A percentile compares a stretch with the other conserved stretches of the same genome.
phyloP scores from a whole-genome alignment of 2,797 vertebrate genomes.

The Clarias fuscus region DNA sequence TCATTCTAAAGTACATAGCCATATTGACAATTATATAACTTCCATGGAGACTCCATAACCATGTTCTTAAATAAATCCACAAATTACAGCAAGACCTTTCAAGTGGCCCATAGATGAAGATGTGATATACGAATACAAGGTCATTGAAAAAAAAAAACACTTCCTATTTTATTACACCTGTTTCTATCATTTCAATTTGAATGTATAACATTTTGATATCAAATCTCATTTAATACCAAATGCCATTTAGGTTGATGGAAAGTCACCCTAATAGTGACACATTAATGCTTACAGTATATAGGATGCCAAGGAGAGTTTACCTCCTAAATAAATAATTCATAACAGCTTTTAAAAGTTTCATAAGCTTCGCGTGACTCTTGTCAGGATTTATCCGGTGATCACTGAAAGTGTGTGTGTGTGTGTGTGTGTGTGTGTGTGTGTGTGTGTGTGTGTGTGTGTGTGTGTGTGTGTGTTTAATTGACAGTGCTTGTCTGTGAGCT shows the following conservation, averaged over 20 bases:
- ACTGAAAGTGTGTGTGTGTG: slow-evolving; percentile 24
- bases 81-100: not conserved
- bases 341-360: not conserved
- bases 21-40: slow-evolving; percentile 14
- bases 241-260: not conserved
- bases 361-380: not conserved
- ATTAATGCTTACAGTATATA: not conserved
- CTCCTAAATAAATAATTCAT: not conserved
- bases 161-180: not conserved
- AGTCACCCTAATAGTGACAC: not conserved
- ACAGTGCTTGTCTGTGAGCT: slow-evolving; percentile 4
- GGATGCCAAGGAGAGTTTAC: not conserved
- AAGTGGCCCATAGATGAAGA: not conserved
- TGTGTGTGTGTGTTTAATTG: slow-evolving; percentile 32
- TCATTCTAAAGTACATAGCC: not conserved
- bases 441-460: not conserved
- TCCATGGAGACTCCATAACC: not conserved
- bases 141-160: not conserved
- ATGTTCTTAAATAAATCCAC: slow-evolving; percentile 24
- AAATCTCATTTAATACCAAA: not conserved
- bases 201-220: not conserved
- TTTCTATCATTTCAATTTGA: not conserved
- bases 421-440: slow-evolving; percentile 40
- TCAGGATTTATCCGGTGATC: not conserved
- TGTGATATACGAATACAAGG: not conserved